Conservation (phyloP, 2,797 vertebrate species). For the Acridotheres tristis region DNA sequence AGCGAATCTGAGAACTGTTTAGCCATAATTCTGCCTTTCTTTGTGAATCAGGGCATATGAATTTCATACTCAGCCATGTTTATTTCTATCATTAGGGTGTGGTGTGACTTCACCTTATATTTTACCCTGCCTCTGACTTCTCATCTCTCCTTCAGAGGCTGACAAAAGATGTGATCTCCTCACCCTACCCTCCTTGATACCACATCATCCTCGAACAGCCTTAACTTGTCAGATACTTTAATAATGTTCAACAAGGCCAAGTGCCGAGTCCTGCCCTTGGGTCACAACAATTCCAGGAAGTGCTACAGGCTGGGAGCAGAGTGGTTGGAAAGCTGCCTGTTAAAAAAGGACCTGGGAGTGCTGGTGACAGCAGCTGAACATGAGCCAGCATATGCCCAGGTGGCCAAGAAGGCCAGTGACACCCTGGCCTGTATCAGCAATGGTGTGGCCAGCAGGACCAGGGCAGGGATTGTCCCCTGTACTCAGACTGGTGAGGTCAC, state of each 20-base stretch:
- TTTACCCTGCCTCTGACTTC: neutral
- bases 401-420: neutral
- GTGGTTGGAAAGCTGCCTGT: neutral
- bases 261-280: rapidly evolving
- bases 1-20: neutral
- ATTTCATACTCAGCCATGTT: neutral
- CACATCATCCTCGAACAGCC: neutral
- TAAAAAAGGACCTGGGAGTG: rapidly evolving
- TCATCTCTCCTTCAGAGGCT: neutral
- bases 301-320: neutral
- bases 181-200: neutral
- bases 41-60: neutral
- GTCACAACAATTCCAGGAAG: neutral
- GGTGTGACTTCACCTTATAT: neutral
- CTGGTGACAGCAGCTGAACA: no score
- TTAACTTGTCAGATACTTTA: neutral
- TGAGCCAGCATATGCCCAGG: neutral
- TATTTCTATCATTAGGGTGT: neutral
- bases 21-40: neutral
- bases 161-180: neutral
- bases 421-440: neutral
- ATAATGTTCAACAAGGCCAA: neutral
- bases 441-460: neutral
- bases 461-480: neutral
- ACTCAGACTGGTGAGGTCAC: rapidly evolving